phyloP scores from a whole-genome alignment of 2,797 vertebrate genomes.

The Lophura swinhoii region DNA sequence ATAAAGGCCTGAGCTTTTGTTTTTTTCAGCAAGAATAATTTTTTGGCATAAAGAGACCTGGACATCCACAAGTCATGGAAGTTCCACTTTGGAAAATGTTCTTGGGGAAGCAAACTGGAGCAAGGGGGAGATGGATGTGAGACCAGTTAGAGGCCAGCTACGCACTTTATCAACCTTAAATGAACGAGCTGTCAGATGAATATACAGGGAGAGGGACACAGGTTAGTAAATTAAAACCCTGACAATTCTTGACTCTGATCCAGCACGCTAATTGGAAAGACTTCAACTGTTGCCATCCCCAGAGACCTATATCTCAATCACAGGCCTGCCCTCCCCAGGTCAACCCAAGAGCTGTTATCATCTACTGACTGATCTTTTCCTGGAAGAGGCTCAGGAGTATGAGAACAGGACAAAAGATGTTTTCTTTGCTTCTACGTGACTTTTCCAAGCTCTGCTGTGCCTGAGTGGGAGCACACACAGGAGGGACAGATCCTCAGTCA shows the following conservation, averaged over 20 bases:
- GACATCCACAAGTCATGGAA: not conserved
- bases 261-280: conserved; percentile 65
- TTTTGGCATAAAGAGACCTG: not conserved
- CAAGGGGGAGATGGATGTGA: conserved; percentile 41
- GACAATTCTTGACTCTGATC: conserved; percentile 62
- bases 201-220: conserved; percentile 31
- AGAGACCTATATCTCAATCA: not conserved
- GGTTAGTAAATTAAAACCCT: conserved; percentile 54
- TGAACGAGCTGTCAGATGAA: conserved; percentile 63
- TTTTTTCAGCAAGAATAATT: not conserved
- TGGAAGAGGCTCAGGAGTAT: not conserved
- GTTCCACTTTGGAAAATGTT: conserved; percentile 25
- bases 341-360: not conserved
- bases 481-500: not conserved
- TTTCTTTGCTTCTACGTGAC: not conserved
- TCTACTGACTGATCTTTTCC: not conserved
- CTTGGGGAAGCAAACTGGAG: not conserved
- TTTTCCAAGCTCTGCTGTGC: not conserved
- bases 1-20: not conserved
- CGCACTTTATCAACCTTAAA: conserved; percentile 39
- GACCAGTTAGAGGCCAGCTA: conserved; percentile 58
- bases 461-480: not conserved
- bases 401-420: not conserved
- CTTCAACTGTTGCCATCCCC: conserved; percentile 38
- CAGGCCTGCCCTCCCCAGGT: not conserved